Conservation (phyloP, 2,888 invertebrate species). For the Hydroisotoma schaefferi region DNA sequence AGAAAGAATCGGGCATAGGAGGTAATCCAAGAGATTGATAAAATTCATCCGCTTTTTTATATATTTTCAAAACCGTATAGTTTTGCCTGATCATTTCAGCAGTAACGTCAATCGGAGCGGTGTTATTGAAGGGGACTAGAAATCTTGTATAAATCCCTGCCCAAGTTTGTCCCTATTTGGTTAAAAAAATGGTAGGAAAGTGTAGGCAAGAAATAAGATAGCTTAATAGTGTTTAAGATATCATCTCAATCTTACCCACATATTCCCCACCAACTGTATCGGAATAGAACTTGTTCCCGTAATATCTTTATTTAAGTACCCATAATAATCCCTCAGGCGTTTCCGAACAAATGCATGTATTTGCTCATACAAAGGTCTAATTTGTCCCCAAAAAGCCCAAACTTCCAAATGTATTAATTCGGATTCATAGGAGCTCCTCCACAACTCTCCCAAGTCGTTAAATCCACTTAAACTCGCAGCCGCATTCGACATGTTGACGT, state of each 20-base stretch:
- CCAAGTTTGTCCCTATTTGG: conserved; percentile 74
- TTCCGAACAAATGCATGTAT: conserved; percentile 75
- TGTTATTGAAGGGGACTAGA: conserved; percentile 70
- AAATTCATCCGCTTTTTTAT: conserved; percentile 77
- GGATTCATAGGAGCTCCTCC: background rate
- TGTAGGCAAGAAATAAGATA: background rate
- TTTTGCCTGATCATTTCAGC: conserved; percentile 64
- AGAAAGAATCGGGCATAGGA: conserved; percentile 77
- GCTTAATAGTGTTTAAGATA: too few relatives aligned
- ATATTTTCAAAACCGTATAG: conserved; percentile 57
- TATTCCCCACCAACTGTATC: conserved; percentile 71
- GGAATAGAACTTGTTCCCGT: conserved; percentile 72
- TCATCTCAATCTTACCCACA: conserved; percentile 2
- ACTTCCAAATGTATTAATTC: conserved; percentile 5
- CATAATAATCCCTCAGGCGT: conserved; percentile 63
- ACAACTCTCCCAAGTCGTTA: conserved; percentile 1
- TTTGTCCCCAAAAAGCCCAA: conserved; percentile 56
- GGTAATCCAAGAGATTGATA: conserved; percentile 75
- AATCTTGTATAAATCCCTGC: conserved; percentile 65
- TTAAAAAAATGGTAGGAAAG: background rate
- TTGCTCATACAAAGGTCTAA: conserved; percentile 74
- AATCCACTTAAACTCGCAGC: conserved; percentile 70
- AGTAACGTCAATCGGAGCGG: conserved; percentile 69
- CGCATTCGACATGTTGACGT: conserved; percentile 72
- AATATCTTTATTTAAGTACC: conserved; percentile 61